Evolutionary conservation across 2,888 invertebrate genomes (phyloP).

Genomic region (Meteorus cinctellus): DNA sequence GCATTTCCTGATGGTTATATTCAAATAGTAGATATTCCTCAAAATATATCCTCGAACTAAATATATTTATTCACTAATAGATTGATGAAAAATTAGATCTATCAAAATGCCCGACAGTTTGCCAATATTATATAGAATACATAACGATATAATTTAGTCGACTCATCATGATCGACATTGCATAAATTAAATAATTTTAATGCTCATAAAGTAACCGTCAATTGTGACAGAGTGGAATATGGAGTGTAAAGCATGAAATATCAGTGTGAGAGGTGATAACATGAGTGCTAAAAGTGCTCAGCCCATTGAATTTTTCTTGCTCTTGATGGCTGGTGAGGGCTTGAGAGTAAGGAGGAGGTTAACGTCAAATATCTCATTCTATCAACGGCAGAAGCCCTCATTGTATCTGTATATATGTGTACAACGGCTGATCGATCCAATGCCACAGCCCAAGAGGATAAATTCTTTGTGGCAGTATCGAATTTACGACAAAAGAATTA

Average conservation of each 20-base stretch:
- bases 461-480: conserved; percentile 34
- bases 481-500: conserved; percentile 42
- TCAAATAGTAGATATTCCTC: too few species aligned
- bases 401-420: background rate
- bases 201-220: background rate
- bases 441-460: background rate
- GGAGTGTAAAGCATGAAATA: background rate
- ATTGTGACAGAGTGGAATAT: background rate
- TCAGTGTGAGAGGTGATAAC: conserved; percentile 15
- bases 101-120: background rate
- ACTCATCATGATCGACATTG: background rate
- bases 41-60: background rate
- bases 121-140: background rate
- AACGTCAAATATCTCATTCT: conserved; percentile 26
- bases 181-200: background rate
- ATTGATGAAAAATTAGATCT: background rate
- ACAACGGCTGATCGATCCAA: conserved; percentile 18
- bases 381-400: background rate
- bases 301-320: background rate
- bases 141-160: background rate
- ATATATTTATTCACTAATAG: too few species aligned
- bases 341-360: conserved; percentile 1
- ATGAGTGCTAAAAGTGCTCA: conserved; percentile 2
- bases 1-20: too few species aligned
- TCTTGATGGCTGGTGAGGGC: background rate